These are phyloP conservation scores for Cyprichromis sp. DNA, from an alignment of 2,113 vertebrate genomes.

Conservation along the genomic window DNA sequence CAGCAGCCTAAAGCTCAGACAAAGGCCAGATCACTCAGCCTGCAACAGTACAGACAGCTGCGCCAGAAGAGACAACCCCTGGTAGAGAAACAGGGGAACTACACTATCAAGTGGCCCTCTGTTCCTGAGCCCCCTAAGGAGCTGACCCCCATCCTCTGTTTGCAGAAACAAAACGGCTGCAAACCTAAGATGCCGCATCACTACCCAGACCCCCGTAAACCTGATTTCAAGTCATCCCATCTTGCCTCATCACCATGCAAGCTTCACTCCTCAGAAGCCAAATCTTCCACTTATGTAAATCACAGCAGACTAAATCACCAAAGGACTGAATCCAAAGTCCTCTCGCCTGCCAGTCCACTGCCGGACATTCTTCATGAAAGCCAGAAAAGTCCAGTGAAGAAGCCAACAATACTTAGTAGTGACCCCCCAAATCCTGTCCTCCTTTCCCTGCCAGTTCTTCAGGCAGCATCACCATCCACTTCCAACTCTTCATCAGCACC, in stretches of 20 bases:
- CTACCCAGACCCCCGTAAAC: background rate
- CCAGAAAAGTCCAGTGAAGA: slow-evolving; percentile 32
- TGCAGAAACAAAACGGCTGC: slow-evolving; percentile 29
- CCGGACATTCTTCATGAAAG: background rate
- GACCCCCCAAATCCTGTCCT: slow-evolving; percentile 71
- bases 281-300: background rate
- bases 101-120: slow-evolving; percentile 81
- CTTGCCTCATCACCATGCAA: background rate
- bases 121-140: slow-evolving; percentile 76
- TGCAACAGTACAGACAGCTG: slow-evolving; percentile 85
- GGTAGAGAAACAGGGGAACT: slow-evolving; percentile 39
- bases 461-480: background rate
- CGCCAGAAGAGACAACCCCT: slow-evolving; percentile 67
- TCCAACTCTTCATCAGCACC: background rate
- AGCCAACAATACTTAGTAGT: background rate
- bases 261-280: background rate
- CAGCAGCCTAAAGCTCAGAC: slow-evolving; percentile 31
- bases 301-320: background rate
- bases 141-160: slow-evolving; percentile 79
- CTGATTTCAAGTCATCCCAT: background rate
- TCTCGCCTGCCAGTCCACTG: background rate
- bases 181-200: background rate
- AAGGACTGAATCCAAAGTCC: background rate
- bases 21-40: slow-evolving; percentile 80
- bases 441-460: slow-evolving; percentile 27